These are phyloP conservation scores for Sebastes baramenuke DNA, from an alignment of 2,797 vertebrate species.

Conservation along the genomic window DNA sequence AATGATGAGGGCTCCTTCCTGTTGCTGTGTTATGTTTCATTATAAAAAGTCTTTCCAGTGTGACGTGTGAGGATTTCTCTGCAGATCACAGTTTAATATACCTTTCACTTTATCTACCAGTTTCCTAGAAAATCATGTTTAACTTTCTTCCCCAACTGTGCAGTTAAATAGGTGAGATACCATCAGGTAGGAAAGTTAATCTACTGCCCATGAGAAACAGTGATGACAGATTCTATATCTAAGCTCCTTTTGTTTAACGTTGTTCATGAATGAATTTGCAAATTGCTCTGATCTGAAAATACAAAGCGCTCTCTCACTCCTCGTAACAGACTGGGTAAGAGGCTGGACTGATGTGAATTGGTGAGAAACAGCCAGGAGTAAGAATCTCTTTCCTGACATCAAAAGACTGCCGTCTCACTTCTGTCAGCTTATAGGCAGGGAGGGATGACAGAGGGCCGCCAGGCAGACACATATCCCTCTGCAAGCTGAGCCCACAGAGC, in stretches of 20 bases:
- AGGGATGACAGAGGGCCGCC: constrained; percentile 68
- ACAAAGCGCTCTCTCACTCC: constrained; percentile 89
- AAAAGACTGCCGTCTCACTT: constrained; percentile 82
- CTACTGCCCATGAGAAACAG: constrained; percentile 56
- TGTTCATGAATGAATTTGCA: constrained; percentile 87
- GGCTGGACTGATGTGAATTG: constrained; percentile 83
- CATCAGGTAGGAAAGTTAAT: constrained; percentile 64
- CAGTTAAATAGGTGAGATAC: constrained; percentile 21
- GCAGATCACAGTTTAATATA: background rate
- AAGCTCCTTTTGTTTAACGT: constrained; percentile 86
- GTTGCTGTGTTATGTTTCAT: background rate
- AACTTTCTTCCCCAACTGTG: background rate
- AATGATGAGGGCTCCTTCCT: background rate
- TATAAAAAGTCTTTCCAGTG: background rate
- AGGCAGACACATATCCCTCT: constrained; percentile 56
- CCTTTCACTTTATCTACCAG: background rate
- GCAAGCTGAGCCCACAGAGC: constrained; percentile 40
- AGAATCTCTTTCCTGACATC: constrained; percentile 89
- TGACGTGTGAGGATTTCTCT: background rate
- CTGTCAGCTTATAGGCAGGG: constrained; percentile 72
- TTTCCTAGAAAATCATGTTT: background rate
- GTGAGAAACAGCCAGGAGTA: constrained; percentile 86
- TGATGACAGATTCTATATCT: constrained; percentile 87
- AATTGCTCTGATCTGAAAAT: constrained; percentile 92
- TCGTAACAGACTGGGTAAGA: constrained; percentile 78